A percentile compares a stretch with the other conserved stretches of the same genome.
These are phyloP conservation scores for Oophaga pumilio DNA, from an alignment of 2,113 vertebrate species.

Conservation along the genomic window DNA sequence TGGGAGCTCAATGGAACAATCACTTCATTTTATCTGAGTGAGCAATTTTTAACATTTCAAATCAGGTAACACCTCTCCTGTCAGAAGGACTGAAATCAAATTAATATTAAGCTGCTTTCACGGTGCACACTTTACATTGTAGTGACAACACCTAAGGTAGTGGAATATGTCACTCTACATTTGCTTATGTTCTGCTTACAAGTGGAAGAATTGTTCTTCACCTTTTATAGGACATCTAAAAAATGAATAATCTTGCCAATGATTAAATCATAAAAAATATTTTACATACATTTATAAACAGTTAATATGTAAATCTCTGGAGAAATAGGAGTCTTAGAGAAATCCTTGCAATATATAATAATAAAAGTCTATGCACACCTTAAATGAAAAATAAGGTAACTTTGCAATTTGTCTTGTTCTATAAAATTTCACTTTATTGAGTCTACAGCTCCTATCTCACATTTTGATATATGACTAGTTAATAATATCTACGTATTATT, in stretches of 20 bases:
- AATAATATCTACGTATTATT: too few relatives aligned
- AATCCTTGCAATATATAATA: too few relatives aligned
- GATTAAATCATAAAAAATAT: not conserved
- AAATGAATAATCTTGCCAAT: not conserved
- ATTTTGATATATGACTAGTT: too few relatives aligned
- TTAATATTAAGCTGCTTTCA: slow-evolving; percentile 31
- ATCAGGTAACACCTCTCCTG: slow-evolving; percentile 42
- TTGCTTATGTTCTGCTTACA: not conserved
- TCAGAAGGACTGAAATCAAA: slow-evolving; percentile 36
- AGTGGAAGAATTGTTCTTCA: not conserved
- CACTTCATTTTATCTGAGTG: slow-evolving; percentile 48
- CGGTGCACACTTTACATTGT: not conserved
- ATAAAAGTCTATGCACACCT: too few relatives aligned
- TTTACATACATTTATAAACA: not conserved
- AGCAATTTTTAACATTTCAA: slow-evolving; percentile 45
- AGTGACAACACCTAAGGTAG: slow-evolving; percentile 38
- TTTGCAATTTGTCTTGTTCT: too few relatives aligned
- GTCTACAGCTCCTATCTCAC: too few relatives aligned
- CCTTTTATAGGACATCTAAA: not conserved
- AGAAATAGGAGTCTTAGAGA: not conserved
- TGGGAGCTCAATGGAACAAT: slow-evolving; percentile 32
- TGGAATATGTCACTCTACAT: not conserved
- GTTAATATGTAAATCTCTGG: not conserved
- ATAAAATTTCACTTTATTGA: too few relatives aligned
- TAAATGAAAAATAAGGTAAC: too few relatives aligned